phyloP scores from a whole-genome alignment of 1,140 invertebrate species.

The Babylonia areolata region DNA sequence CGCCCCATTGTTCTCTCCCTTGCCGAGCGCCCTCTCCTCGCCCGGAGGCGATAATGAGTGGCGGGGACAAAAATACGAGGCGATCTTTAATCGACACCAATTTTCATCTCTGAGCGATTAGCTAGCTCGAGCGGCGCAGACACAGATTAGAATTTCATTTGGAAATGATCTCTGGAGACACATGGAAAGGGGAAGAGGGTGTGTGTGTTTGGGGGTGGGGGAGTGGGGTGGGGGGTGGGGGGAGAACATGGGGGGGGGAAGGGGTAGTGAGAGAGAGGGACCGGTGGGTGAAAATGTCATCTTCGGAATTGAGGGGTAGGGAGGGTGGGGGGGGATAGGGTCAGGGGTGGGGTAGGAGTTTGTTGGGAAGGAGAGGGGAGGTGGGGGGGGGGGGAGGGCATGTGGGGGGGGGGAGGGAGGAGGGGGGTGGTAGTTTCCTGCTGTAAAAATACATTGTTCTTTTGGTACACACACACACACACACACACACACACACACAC shows the following conservation, averaged over 20 bases:
- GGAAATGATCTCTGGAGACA: not conserved
- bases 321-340: too few species aligned
- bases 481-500: too few species aligned
- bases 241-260: too few species aligned
- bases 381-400: too few species aligned
- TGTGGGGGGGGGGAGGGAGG: not conserved
- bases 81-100: conserved; percentile 41
- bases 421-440: not conserved
- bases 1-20: not conserved
- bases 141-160: conserved; percentile 24
- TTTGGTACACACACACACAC: too few species aligned
- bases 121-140: not conserved
- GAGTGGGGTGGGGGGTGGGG: not conserved
- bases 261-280: too few species aligned
- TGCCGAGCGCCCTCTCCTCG: not conserved
- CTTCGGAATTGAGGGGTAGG: too few species aligned
- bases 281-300: too few species aligned
- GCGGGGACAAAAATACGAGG: conserved; percentile 24
- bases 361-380: too few species aligned
- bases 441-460: too few species aligned
- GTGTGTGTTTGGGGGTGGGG: not conserved
- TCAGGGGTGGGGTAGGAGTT: too few species aligned
- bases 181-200: not conserved
- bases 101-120: conserved; percentile 31
- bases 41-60: conserved; percentile 10